Evolutionary conservation across 2,888 invertebrate species (phyloP).

Genomic region (Stratiomys singularior): DNA sequence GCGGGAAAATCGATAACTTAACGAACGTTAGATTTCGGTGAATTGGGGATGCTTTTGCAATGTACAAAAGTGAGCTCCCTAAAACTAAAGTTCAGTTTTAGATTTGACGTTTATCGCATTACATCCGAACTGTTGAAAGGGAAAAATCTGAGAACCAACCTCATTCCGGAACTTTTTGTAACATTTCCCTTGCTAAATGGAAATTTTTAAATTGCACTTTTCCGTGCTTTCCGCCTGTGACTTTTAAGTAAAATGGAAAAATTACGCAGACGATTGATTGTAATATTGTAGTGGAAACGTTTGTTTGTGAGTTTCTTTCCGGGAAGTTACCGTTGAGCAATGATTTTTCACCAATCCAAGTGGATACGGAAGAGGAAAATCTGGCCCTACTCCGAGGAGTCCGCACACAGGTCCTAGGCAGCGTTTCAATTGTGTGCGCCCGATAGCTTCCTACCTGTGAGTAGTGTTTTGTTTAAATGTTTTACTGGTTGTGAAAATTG

Average conservation of each 20-base stretch:
- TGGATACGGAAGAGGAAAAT: constrained; percentile 16
- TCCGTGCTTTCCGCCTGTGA: neutral
- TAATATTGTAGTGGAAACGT: neutral
- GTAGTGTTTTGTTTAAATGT: neutral
- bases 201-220: neutral
- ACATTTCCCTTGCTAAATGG: constrained; percentile 20
- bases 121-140: constrained; percentile 29
- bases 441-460: constrained; percentile 23
- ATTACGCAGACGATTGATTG: neutral
- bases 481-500: constrained; percentile 12
- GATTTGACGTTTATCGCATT: constrained; percentile 51
- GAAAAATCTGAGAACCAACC: constrained; percentile 8
- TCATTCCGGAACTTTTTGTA: constrained; percentile 16
- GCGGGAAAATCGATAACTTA: constrained; percentile 46
- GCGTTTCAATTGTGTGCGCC: neutral
- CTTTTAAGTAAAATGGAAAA: neutral
- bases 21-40: constrained; percentile 37
- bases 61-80: constrained; percentile 1
- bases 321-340: neutral
- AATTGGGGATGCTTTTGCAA: constrained; percentile 21
- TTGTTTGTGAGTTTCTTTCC: neutral
- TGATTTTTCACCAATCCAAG: neutral
- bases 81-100: constrained; percentile 47
- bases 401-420: neutral
- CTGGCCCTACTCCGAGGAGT: neutral